Evolutionary conservation across 2,113 vertebrate genomes (phyloP).

Genomic region (Engraulis encrasicolus): DNA sequence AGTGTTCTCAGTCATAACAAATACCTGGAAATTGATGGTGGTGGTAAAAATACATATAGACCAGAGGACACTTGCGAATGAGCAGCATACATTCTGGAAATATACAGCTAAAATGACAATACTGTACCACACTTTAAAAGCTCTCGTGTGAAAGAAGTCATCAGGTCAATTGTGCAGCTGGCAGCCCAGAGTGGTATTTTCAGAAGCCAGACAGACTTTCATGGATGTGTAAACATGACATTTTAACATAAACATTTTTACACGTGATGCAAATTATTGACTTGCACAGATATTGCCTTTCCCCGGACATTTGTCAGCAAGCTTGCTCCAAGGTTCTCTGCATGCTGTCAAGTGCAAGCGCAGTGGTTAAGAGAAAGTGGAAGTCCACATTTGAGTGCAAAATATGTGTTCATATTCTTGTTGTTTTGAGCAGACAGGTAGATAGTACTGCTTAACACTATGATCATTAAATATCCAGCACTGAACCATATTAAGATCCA

Average conservation of each 20-base stretch:
- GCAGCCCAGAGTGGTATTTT: background rate
- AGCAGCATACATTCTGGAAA: too few relatives aligned
- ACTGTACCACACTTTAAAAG: too few relatives aligned
- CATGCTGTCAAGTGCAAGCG: too few relatives aligned
- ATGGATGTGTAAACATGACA: background rate
- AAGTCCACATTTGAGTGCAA: background rate
- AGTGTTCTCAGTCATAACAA: too few relatives aligned
- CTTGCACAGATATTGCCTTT: background rate
- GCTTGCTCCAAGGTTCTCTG: too few relatives aligned
- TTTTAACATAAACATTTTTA: background rate
- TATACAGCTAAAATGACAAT: too few relatives aligned
- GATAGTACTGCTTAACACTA: background rate
- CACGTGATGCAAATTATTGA: background rate
- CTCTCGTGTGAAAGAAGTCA: background rate
- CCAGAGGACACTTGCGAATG: too few relatives aligned
- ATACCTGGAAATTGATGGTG: too few relatives aligned
- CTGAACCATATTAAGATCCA: background rate
- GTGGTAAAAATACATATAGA: too few relatives aligned
- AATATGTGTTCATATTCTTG: background rate
- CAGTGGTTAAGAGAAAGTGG: too few relatives aligned
- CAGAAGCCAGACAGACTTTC: background rate
- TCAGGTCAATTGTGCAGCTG: background rate
- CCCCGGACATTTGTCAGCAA: background rate
- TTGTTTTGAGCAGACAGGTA: background rate
- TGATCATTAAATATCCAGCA: background rate